A percentile compares a stretch with the other conserved stretches of the same genome.
Evolutionary conservation across 1,140 invertebrate genomes (phyloP).

Genomic region (Drosophila equinoxialis): DNA sequence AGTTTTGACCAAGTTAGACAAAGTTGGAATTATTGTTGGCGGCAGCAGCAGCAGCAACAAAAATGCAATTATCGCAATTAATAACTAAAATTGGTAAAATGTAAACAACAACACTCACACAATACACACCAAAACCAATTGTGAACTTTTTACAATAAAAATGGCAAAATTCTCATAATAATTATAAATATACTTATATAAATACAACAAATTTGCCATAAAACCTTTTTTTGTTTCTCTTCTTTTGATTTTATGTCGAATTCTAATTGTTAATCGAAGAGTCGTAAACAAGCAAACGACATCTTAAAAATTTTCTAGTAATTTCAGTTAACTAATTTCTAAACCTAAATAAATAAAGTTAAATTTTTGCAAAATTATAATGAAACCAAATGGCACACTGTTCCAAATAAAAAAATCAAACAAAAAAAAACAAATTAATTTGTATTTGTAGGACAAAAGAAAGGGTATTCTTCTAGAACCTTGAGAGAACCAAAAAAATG

Average conservation of each 20-base stretch:
- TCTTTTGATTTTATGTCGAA: conserved; percentile 32
- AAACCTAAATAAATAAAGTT: conserved; percentile 39
- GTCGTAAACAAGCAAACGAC: neutral
- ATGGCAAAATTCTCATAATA: conserved; percentile 53
- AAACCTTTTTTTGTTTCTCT: conserved; percentile 28
- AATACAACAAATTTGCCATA: conserved; percentile 23
- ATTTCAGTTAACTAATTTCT: conserved; percentile 37
- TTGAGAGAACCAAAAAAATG: conserved; percentile 44
- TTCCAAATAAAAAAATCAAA: conserved; percentile 53
- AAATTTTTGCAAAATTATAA: conserved; percentile 65
- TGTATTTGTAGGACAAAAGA: conserved; percentile 71
- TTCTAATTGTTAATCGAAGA: conserved; percentile 14
- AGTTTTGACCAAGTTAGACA: conserved; percentile 24
- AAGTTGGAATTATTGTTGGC: conserved; percentile 61
- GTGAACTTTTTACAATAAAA: conserved; percentile 64
- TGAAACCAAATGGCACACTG: conserved; percentile 69
- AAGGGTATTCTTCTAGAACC: conserved; percentile 35
- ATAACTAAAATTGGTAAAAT: conserved; percentile 60
- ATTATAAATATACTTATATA: conserved; percentile 48
- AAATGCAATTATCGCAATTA: conserved; percentile 30
- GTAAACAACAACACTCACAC: conserved; percentile 53
- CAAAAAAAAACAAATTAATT: neutral
- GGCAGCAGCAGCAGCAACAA: conserved; percentile 37
- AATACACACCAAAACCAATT: conserved; percentile 43
- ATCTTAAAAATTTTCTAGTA: conserved; percentile 7